Conservation (phyloP, 2,113 vertebrate species). For the Naja naja region DNA sequence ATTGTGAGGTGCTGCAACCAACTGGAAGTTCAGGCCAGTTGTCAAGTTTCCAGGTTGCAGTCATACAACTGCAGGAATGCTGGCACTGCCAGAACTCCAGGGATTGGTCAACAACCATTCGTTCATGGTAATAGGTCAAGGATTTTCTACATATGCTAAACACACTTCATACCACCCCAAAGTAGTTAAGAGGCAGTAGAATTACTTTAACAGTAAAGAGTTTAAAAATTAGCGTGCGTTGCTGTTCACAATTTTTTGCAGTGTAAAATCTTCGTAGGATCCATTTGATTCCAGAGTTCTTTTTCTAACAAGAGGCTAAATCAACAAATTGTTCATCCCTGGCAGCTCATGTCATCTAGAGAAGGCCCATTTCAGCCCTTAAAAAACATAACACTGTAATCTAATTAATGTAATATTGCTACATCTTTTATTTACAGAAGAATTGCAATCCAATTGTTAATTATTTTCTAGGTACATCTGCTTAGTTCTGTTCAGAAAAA, state of each 20-base stretch:
- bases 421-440: slow-evolving; percentile 38
- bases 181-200: neutral
- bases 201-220: neutral
- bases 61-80: neutral
- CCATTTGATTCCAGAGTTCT: neutral
- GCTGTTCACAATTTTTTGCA: neutral
- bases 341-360: neutral
- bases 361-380: neutral
- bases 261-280: neutral
- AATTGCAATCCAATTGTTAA: neutral
- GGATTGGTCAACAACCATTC: neutral
- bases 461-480: slow-evolving; percentile 40
- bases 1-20: neutral
- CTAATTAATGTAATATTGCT: slow-evolving; percentile 25
- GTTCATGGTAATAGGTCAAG: neutral
- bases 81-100: neutral
- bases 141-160: neutral
- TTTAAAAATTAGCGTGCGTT: neutral
- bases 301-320: neutral
- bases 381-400: neutral
- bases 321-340: neutral
- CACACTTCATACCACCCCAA: neutral
- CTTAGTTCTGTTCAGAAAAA: slow-evolving; percentile 40
- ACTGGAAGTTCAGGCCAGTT: neutral
- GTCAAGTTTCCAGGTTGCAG: neutral